These are phyloP conservation scores for Crocidura indochinensis DNA, from an alignment of 2,797 vertebrate species.

Conservation along the genomic window DNA sequence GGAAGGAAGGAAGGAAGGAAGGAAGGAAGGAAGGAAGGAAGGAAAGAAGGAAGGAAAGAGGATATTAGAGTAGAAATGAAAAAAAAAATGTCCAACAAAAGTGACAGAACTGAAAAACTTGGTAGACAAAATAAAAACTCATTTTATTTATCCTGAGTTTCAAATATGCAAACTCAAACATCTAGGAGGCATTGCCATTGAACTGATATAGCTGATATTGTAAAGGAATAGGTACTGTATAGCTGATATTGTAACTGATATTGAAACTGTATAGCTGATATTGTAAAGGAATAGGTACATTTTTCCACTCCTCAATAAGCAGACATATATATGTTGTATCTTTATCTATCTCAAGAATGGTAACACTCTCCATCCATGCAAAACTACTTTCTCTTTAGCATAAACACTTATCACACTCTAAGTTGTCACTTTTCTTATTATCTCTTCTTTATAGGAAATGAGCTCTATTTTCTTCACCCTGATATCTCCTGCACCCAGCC, in stretches of 20 bases:
- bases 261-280: neutral
- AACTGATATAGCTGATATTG: neutral
- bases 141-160: slow-evolving; percentile 35
- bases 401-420: neutral
- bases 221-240: slow-evolving; percentile 21
- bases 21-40: too few species aligned
- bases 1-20: too few species aligned
- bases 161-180: slow-evolving; percentile 30
- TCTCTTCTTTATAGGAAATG: neutral
- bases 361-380: neutral
- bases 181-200: neutral
- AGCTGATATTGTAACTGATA: neutral
- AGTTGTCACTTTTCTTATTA: neutral
- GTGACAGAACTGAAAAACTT: too few species aligned
- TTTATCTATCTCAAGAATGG: slow-evolving; percentile 2
- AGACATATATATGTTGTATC: neutral
- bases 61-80: too few species aligned
- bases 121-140: too few species aligned
- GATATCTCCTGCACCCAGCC: neutral
- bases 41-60: too few species aligned
- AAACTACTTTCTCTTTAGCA: neutral
- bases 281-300: slow-evolving; percentile 43
- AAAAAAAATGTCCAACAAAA: too few species aligned
- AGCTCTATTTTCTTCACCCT: neutral
- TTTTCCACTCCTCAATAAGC: neutral